Percentiles rank a stretch among this genome's conserved stretches.
Conservation (phyloP, 2,113 vertebrate species). For the Oncorhynchus mykiss region DNA sequence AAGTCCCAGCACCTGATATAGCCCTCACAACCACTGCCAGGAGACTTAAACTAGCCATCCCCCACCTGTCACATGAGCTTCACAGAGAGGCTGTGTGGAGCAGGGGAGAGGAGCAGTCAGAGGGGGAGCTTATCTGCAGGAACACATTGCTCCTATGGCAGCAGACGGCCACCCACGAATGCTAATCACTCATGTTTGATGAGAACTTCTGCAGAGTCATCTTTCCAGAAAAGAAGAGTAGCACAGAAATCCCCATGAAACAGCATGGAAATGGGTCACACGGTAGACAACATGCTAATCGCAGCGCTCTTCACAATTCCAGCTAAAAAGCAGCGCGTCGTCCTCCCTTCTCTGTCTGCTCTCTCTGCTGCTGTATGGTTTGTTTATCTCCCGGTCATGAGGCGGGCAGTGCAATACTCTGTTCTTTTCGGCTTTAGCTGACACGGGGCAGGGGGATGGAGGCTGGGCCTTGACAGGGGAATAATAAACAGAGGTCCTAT, state of each 20-base stretch:
- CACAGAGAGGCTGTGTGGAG: not conserved
- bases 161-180: not conserved
- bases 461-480: not conserved
- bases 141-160: conserved; percentile 3
- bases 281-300: not conserved
- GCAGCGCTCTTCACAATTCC: not conserved
- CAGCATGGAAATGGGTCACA: not conserved
- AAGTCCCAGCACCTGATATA: not conserved
- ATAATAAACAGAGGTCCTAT: not conserved
- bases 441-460: not conserved
- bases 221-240: conserved; percentile 1
- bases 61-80: not conserved
- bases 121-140: not conserved
- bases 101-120: not conserved
- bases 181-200: not conserved
- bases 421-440: not conserved
- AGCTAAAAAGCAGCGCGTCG: not conserved
- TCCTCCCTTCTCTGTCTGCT: not conserved
- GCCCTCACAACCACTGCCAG: not conserved
- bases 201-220: not conserved
- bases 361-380: not conserved
- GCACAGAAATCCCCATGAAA: not conserved
- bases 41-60: not conserved
- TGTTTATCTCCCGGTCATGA: not conserved
- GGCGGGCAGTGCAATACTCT: not conserved